These are phyloP conservation scores for Semicossyphus pulcher DNA, from an alignment of 2,113 vertebrate species.

Conservation along the genomic window DNA sequence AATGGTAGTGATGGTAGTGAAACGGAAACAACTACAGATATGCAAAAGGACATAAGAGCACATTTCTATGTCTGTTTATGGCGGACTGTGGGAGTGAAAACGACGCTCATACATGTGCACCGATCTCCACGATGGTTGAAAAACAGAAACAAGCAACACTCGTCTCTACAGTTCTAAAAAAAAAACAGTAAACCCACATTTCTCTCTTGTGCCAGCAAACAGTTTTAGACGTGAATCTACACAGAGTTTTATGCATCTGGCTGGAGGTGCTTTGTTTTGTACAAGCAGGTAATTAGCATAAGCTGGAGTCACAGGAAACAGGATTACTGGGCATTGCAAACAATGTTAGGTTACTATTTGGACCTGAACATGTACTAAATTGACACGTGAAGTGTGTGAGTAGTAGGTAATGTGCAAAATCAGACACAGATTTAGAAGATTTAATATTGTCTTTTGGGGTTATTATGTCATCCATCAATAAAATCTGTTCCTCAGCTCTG, in stretches of 20 bases:
- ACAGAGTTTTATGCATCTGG: neutral
- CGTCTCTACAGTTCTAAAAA: too few relatives aligned
- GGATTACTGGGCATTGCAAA: neutral
- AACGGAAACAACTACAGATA: neutral
- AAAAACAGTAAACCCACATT: neutral
- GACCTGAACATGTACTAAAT: neutral
- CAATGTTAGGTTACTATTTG: neutral
- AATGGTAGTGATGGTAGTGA: too few relatives aligned
- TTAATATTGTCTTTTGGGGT: neutral
- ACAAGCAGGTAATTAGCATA: neutral
- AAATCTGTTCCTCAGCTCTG: too few relatives aligned
- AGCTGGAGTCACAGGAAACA: neutral
- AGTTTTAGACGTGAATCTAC: neutral
- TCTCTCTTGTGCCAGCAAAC: neutral
- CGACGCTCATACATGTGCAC: neutral
- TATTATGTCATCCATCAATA: neutral
- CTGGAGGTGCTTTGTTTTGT: neutral
- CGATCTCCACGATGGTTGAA: too few relatives aligned
- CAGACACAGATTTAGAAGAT: neutral
- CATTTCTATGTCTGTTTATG: neutral
- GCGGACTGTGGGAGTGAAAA: neutral
- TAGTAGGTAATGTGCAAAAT: neutral
- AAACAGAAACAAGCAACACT: too few relatives aligned
- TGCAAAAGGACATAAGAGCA: neutral
- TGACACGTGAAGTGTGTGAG: neutral